Evolutionary conservation across 2,113 vertebrate species (phyloP).

Genomic region (Neomonachus schauinslandi): DNA sequence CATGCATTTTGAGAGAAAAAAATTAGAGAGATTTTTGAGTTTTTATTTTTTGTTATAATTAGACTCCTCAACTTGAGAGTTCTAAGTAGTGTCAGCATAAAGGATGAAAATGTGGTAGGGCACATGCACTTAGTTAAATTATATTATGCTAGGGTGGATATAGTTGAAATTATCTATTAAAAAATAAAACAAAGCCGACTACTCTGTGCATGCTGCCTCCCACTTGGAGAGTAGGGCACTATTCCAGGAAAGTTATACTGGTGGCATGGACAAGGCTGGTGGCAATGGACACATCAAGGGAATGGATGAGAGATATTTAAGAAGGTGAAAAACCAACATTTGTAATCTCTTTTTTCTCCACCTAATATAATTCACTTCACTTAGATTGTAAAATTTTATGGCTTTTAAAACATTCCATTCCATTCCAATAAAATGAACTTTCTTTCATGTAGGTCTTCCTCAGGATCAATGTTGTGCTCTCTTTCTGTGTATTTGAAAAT

Average conservation of each 20-base stretch:
- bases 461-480: not conserved
- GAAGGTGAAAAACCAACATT: not conserved
- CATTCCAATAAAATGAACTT: not conserved
- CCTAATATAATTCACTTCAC: not conserved
- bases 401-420: not conserved
- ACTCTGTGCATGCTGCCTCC: rapidly evolving
- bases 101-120: not conserved
- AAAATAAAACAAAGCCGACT: conserved; percentile 8
- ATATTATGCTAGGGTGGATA: not conserved
- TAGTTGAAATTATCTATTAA: not conserved
- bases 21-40: not conserved
- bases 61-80: not conserved
- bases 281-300: not conserved
- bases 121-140: not conserved
- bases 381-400: not conserved
- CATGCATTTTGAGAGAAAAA: not conserved
- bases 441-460: not conserved
- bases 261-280: not conserved
- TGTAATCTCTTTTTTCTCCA: not conserved
- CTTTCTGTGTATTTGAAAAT: not conserved
- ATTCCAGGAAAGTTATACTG: not conserved
- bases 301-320: not conserved
- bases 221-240: not conserved
- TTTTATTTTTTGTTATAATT: not conserved
- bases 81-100: not conserved